Conservation (phyloP, 2,888 invertebrate genomes). For the Rhyacophila evoluta region DNA sequence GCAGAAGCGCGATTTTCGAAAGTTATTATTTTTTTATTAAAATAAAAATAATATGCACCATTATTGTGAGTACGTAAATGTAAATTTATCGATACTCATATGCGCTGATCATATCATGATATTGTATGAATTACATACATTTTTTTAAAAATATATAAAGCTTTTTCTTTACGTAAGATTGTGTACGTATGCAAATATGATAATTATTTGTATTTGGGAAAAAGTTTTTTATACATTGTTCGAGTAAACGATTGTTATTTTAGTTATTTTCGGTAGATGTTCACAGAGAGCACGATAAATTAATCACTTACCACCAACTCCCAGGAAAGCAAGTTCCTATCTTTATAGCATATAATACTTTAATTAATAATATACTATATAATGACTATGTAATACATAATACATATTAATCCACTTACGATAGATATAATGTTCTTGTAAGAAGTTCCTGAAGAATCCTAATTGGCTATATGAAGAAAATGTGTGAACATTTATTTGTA, state of each 20-base stretch:
- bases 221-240: conserved; percentile 25
- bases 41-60: conserved; percentile 20
- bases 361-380: conserved; percentile 73
- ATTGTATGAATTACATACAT: conserved; percentile 46
- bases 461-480: conserved; percentile 58
- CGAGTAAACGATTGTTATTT: conserved; percentile 24
- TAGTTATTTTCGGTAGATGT: conserved; percentile 8
- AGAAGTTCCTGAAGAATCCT: conserved; percentile 70
- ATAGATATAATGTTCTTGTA: conserved; percentile 71
- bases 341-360: conserved; percentile 74
- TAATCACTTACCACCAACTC: conserved; percentile 65
- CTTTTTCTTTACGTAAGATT: conserved; percentile 29
- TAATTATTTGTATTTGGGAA: conserved; percentile 4
- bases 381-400: conserved; percentile 69
- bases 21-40: conserved; percentile 15
- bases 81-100: conserved; percentile 32
- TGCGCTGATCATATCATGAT: conserved; percentile 52
- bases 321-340: conserved; percentile 74
- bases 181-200: conserved; percentile 14
- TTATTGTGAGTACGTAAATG: conserved; percentile 1
- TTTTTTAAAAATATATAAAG: conserved; percentile 27
- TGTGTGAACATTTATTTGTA: conserved; percentile 71
- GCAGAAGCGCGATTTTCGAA: neutral
- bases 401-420: conserved; percentile 72
- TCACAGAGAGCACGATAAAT: conserved; percentile 44